Base-by-base conservation (phyloP, 2,888 invertebrate genomes). In the Pollenia labialis region DNA sequence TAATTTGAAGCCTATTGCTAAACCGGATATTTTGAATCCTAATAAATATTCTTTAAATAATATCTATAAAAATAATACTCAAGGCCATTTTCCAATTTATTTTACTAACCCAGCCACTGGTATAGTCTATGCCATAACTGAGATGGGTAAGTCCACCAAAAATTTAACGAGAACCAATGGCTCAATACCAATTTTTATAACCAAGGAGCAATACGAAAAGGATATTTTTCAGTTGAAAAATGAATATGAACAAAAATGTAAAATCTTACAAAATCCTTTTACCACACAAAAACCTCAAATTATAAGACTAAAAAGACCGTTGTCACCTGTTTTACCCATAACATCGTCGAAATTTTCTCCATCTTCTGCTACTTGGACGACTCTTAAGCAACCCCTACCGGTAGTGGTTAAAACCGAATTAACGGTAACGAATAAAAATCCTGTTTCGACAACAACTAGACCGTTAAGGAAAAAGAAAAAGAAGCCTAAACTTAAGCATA, bases 61-160 rank as follows among this genome's bases (percentile, higher is more conserved):
- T 64, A n/a, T 74, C n/a, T 79, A 85, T 58, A 74, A 50, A 46
- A 87, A 89, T 42, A 79, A 83, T 12, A 83, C 40, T 0, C 71
- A 77, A 3, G 76, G 81, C 4, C 69, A 87, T 66, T 91, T 92
- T 83, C 93, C 93, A 12, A 91, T 93, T 9, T 93, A 90, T 88
- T 93, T 93, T 75, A 92, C 91, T 1, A 93, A 93, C 88, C 93
- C 93, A 2, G 90, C 90, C 9, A 93, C 93, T 0, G 92, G 92
- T 42, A 92, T 92, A 69, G 90, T 93, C 2, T 93, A 93, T 87
- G 92, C 92, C 69, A 92, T 93, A 10, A 92, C 91, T 12, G 92
- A 92, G 42, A 89, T 93, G 58, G 92, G 92, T 0, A 85, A 85
- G n/a, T 64, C 88, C 7, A 50, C 60, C 2, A 52, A 84, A 32